Conservation (phyloP, 1,140 invertebrate species). For the Geopemphigus sp. region DNA sequence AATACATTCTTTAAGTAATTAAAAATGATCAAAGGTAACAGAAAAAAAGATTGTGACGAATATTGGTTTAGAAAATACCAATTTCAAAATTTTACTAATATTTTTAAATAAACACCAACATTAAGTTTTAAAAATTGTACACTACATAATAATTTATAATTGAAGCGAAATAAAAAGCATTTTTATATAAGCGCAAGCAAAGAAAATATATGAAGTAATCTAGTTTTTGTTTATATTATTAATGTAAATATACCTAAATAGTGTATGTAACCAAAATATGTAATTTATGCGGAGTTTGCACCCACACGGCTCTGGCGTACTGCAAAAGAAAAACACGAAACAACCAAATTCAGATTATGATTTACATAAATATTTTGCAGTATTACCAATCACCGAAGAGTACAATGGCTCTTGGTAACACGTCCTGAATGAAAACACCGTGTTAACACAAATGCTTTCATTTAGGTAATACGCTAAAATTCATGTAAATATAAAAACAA, state of each 20-base stretch:
- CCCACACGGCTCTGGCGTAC: slow-evolving; percentile 52
- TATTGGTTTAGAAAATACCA: neutral
- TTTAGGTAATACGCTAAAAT: slow-evolving; percentile 35
- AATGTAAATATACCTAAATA: slow-evolving; percentile 47
- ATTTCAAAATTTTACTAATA: slow-evolving; percentile 10
- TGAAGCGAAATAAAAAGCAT: slow-evolving; percentile 3
- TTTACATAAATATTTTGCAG: slow-evolving; percentile 38
- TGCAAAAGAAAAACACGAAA: slow-evolving; percentile 51
- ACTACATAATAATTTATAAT: neutral
- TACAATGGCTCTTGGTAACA: slow-evolving; percentile 29
- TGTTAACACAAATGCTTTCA: slow-evolving; percentile 13
- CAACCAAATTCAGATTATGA: slow-evolving; percentile 40
- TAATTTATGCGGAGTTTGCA: slow-evolving; percentile 51
- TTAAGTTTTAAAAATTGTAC: neutral
- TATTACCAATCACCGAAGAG: slow-evolving; percentile 34
- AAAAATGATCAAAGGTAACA: neutral
- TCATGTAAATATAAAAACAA: slow-evolving; percentile 25
- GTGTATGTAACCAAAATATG: slow-evolving; percentile 46
- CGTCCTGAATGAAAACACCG: slow-evolving; percentile 22
- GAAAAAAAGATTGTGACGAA: neutral
- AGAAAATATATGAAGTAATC: slow-evolving; percentile 23
- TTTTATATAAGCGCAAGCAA: slow-evolving; percentile 15
- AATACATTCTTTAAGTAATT: slow-evolving; percentile 14
- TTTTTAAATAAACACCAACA: slow-evolving; percentile 8
- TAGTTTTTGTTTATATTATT: slow-evolving; percentile 29